A percentile compares a stretch with the other conserved stretches of the same genome.
Evolutionary conservation across 2,797 vertebrate genomes (phyloP).

Genomic region (Hypotaenidia philippensis): DNA sequence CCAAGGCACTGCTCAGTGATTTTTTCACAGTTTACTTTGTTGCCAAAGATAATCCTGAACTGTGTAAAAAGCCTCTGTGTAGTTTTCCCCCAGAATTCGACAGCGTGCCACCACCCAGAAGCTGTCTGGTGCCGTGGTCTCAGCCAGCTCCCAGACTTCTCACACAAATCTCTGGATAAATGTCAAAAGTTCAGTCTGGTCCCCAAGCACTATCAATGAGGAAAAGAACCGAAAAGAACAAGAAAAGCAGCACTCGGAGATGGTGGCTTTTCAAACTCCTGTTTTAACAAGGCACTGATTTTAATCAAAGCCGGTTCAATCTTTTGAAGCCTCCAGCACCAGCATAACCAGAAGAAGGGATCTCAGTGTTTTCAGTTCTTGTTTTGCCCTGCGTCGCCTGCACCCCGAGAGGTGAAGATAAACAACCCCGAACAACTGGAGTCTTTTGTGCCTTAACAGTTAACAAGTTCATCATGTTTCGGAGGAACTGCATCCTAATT

Average conservation of each 20-base stretch:
- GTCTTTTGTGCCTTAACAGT: not conserved
- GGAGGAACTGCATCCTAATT: slow-evolving; percentile 31
- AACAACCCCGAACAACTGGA: not conserved
- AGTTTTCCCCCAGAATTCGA: not conserved
- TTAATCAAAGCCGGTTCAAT: not conserved
- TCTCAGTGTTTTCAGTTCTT: not conserved
- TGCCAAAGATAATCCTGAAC: slow-evolving; percentile 26
- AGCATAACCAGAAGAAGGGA: not conserved
- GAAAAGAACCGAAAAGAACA: not conserved
- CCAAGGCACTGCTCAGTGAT: not conserved
- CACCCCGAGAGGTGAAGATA: not conserved
- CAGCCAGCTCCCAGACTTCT: not conserved
- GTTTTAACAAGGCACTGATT: slow-evolving; percentile 13
- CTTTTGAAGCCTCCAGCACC: not conserved
- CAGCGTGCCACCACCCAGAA: not conserved
- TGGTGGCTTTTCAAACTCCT: not conserved
- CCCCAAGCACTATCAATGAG: not conserved
- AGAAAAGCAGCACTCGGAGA: not conserved
- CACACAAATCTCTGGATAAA: not conserved
- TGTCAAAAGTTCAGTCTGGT: slow-evolving; percentile 17
- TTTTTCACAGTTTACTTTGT: not conserved
- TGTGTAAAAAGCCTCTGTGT: not conserved
- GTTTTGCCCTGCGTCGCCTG: not conserved
- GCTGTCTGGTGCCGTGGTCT: not conserved
- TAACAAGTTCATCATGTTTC: not conserved